Evolutionary conservation across 2,888 invertebrate genomes (phyloP).

Genomic region (Thymelicus acteon): DNA sequence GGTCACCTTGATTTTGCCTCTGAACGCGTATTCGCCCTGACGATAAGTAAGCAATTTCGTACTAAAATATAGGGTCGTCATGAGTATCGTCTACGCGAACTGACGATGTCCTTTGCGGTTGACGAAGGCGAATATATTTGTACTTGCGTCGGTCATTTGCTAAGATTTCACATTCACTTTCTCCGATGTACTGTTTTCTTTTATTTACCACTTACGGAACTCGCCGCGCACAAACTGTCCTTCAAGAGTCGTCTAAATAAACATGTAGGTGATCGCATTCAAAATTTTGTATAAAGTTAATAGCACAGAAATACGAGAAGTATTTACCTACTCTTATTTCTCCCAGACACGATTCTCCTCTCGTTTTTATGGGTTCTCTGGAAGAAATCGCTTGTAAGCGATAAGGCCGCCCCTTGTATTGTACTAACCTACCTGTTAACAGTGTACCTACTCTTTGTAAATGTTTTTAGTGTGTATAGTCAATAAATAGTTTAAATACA

Average conservation of each 20-base stretch:
- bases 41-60: conserved; percentile 30
- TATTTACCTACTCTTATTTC: no score
- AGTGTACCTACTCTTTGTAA: no score
- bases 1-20: conserved; percentile 44
- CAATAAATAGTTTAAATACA: no score
- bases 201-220: conserved; percentile 57
- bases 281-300: neutral
- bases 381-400: no score
- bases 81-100: conserved; percentile 17
- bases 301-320: no score
- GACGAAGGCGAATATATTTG: conserved; percentile 45
- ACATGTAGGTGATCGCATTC: neutral
- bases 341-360: no score
- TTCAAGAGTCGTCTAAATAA: conserved; percentile 21
- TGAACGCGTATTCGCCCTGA: conserved; percentile 17
- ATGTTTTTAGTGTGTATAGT: no score
- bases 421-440: no score
- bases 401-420: no score
- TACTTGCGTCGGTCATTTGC: conserved; percentile 53
- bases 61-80: conserved; percentile 41
- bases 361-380: no score
- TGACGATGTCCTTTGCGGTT: conserved; percentile 45
- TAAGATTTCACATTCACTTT: conserved; percentile 75
- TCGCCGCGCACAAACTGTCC: conserved; percentile 38
- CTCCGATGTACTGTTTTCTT: conserved; percentile 59